Evolutionary conservation across 2,888 invertebrate genomes (phyloP), one percentile per base, ranked within the genome.

Genomic region (Erebia palarica): DNA sequence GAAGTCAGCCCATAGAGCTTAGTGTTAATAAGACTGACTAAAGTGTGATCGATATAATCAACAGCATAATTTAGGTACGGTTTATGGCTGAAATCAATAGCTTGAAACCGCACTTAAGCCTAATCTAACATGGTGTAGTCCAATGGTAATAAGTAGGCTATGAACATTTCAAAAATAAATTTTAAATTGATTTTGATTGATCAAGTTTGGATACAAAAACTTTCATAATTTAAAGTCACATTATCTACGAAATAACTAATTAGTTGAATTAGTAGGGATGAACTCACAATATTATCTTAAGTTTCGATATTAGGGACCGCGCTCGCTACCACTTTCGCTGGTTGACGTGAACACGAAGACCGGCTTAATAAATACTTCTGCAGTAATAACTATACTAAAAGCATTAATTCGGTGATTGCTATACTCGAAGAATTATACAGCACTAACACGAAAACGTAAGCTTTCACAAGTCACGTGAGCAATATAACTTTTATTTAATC

Each of bases 401-500:
- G 27, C 58, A 18, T 58, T 27, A 58, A 27, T 13, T 59, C 1
- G 13, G 59, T 61, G 47, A 47, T 47, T 42, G 27, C 36, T 36
- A 8, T 14, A 58, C 16, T 47, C 5, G 3, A 47, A 61, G n/a
- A 61, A 18, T 16, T 61, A 61, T 13, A 47, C 9, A 13, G 47
- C 18, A n/a, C 60, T 21, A 21, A 47, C 18, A 61, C 47, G 61
- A 18, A 18, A 53, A 53, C 16, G 65, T 42, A 53, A 55, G 53
- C 55, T 65, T 55, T 66, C 18, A 68, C 65, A 63, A 65, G 66
- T 58, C 63, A 68, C 61, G 61, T 69, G 68, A 61, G 68, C 61
- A 63, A 73, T 73, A 73, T 71, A 73, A 63, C 65, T 71, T 75
- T 73, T 73, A 75, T 76, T 76, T 75, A 76, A 76, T 75, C 75